Evolutionary conservation across 2,113 vertebrate genomes (phyloP).

Genomic region (Amia ocellicauda): DNA sequence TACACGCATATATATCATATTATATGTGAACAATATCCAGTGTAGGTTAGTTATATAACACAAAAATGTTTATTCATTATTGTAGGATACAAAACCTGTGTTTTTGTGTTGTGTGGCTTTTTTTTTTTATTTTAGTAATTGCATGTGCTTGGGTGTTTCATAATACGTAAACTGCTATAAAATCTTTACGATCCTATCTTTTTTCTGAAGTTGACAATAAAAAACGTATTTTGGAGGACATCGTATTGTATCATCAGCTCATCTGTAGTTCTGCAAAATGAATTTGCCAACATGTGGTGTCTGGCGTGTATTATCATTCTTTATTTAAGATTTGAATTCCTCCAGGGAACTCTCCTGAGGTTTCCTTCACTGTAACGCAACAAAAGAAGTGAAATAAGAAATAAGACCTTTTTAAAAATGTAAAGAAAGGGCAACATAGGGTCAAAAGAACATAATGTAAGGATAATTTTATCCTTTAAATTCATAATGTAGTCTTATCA

Average conservation of each 20-base stretch:
- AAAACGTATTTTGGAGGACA: conserved; percentile 26
- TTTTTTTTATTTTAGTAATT: conserved; percentile 20
- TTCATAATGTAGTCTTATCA: too few species aligned
- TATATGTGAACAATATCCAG: too few species aligned
- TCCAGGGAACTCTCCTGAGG: not conserved
- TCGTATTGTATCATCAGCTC: conserved; percentile 25
- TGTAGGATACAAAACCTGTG: too few species aligned
- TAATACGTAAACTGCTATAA: conserved; percentile 37
- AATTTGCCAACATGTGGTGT: conserved; percentile 28
- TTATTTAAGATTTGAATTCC: conserved; percentile 25
- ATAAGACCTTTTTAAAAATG: too few species aligned
- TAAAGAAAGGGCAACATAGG: too few species aligned
- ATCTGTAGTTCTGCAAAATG: conserved; percentile 11
- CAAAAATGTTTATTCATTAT: too few species aligned
- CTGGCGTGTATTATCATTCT: conserved; percentile 30
- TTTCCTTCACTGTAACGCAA: conserved; percentile 5
- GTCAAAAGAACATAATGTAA: too few species aligned
- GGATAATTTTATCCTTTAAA: too few species aligned
- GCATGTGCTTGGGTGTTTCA: conserved; percentile 45
- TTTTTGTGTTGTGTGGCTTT: too few species aligned
- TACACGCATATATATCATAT: too few species aligned
- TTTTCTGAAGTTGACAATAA: conserved; percentile 45
- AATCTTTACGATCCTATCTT: conserved; percentile 46
- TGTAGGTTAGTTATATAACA: too few species aligned
- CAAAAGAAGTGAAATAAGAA: not conserved